Evolutionary conservation across 2,113 vertebrate species (phyloP).

Genomic region (Diphyllodes magnificus): DNA sequence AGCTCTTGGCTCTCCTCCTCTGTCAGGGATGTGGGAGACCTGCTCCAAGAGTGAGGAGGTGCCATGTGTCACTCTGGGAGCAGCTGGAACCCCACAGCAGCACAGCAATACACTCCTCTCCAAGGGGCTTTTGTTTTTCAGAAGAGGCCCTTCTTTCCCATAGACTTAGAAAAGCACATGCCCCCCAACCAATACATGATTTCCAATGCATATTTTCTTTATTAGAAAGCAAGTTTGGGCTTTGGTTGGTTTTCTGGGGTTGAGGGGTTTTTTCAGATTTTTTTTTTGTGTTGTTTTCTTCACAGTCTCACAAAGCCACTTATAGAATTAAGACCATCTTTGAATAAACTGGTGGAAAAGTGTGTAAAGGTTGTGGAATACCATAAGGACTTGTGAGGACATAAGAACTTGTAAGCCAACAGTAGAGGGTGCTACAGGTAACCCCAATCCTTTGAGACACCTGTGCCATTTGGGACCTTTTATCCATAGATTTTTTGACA

Average conservation of each 20-base stretch:
- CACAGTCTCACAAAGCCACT: background rate
- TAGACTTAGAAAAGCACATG: background rate
- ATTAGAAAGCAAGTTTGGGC: background rate
- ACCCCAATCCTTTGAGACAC: background rate
- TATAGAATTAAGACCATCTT: background rate
- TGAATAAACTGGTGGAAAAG: background rate
- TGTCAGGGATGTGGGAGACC: background rate
- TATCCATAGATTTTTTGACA: background rate
- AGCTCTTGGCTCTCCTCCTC: background rate
- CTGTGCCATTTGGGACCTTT: background rate
- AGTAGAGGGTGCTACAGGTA: conserved; percentile 6
- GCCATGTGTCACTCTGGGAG: background rate
- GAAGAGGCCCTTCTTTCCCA: background rate
- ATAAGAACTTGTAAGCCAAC: background rate
- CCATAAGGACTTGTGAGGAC: background rate
- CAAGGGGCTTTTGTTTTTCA: background rate
- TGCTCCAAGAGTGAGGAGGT: background rate
- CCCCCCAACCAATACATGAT: background rate
- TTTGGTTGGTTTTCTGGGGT: background rate
- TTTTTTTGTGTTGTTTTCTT: background rate
- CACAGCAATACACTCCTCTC: background rate
- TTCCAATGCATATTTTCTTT: background rate
- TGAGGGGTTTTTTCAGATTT: background rate
- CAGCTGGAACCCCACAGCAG: background rate
- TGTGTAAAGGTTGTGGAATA: background rate